These are phyloP conservation scores for Meiosimyza decipiens DNA, from an alignment of 2,888 invertebrate species.

Conservation along the genomic window DNA sequence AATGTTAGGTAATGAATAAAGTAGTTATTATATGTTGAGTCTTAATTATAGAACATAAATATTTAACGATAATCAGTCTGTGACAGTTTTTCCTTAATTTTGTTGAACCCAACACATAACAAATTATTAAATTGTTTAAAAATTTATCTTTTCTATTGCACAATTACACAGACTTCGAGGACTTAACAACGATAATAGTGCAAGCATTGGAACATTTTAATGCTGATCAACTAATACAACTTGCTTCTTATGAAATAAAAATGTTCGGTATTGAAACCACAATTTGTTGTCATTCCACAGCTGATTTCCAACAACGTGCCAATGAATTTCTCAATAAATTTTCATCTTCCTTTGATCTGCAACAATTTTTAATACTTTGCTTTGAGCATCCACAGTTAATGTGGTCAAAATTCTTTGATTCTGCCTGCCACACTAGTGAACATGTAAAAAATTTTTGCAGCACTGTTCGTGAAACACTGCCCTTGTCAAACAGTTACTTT, in stretches of 20 bases:
- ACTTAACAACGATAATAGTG: conserved; percentile 46
- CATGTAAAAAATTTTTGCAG: conserved; percentile 49
- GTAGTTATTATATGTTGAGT: no score
- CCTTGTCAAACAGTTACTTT: conserved; percentile 50
- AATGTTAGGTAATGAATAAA: background rate
- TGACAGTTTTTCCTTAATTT: no score
- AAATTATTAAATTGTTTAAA: background rate
- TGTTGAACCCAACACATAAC: no score
- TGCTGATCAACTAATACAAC: conserved; percentile 44
- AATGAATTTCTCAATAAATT: conserved; percentile 56
- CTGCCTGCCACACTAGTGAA: conserved; percentile 50
- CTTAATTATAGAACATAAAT: no score
- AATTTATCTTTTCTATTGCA: background rate
- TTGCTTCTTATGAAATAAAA: conserved; percentile 49
- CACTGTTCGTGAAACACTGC: conserved; percentile 46
- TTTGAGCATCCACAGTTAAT: conserved; percentile 53
- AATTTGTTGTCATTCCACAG: conserved; percentile 41
- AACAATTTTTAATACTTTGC: conserved; percentile 51
- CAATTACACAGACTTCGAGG: conserved; percentile 38
- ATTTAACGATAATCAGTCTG: no score
- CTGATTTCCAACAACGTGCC: conserved; percentile 46
- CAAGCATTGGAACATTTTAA: conserved; percentile 49
- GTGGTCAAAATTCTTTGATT: conserved; percentile 53
- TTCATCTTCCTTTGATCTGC: conserved; percentile 46
- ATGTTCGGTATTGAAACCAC: conserved; percentile 46